Percentiles rank a stretch among this genome's conserved stretches.
Evolutionary conservation across 2,797 vertebrate genomes (phyloP).

Genomic region (Petrocephalus schoutedeni): DNA sequence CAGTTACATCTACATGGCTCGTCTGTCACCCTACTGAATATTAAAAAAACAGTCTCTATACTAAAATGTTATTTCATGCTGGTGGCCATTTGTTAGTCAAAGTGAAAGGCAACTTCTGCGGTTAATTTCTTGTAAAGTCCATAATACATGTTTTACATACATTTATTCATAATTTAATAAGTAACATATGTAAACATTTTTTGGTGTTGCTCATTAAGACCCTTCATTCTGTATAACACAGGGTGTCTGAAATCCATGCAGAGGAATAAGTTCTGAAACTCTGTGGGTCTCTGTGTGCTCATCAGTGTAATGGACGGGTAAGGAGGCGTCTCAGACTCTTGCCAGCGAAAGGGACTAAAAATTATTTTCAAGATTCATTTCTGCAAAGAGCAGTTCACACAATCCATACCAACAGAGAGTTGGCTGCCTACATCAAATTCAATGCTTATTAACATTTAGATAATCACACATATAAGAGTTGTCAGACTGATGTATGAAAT

Average conservation of each 20-base stretch:
- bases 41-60: not conserved
- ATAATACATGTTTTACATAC: no score
- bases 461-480: not conserved
- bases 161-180: not conserved
- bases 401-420: not conserved
- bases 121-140: not conserved
- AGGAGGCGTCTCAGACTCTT: conserved; percentile 3
- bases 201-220: not conserved
- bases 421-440: not conserved
- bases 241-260: not conserved
- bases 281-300: conserved; percentile 6
- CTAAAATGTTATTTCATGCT: not conserved
- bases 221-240: not conserved
- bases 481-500: not conserved
- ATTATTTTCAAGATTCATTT: not conserved
- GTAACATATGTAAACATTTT: not conserved
- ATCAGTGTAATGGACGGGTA: conserved; percentile 22
- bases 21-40: not conserved
- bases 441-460: not conserved
- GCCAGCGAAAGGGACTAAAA: conserved; percentile 5
- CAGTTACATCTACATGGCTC: not conserved
- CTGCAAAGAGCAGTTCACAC: conserved; percentile 6
- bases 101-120: not conserved
- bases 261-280: conserved; percentile 1
- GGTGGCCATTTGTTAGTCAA: not conserved